These are phyloP conservation scores for Triplophysa yarkandensis DNA, from an alignment of 2,797 vertebrate genomes.

Conservation along the genomic window DNA sequence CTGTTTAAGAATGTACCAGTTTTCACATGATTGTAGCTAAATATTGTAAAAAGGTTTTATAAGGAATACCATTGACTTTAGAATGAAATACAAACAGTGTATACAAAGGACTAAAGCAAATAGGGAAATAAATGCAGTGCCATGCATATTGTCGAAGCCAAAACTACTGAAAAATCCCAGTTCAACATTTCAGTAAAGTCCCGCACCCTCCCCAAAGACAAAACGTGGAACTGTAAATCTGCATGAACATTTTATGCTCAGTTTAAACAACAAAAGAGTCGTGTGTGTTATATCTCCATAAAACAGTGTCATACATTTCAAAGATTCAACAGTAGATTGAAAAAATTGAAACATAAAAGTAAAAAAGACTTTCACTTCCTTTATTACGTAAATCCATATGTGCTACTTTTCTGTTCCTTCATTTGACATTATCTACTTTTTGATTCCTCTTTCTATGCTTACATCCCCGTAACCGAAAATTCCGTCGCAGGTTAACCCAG, in stretches of 20 bases:
- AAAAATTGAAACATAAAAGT: conserved; percentile 5
- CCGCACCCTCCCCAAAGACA: not conserved
- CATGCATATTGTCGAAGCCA: not conserved
- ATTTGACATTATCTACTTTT: conserved; percentile 23
- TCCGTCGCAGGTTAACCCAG: too few relatives aligned
- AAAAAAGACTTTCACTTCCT: conserved; percentile 33
- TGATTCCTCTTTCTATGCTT: conserved; percentile 38
- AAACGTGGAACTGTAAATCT: not conserved
- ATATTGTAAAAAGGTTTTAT: too few relatives aligned
- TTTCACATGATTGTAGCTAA: too few relatives aligned
- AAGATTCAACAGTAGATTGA: not conserved
- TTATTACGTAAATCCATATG: conserved; percentile 11
- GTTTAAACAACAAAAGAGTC: not conserved
- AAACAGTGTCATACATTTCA: not conserved
- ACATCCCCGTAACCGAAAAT: conserved; percentile 19
- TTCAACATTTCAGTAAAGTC: conserved; percentile 18
- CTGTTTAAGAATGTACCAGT: too few relatives aligned
- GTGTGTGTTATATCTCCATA: not conserved
- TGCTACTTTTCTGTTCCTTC: conserved; percentile 37
- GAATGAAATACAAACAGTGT: not conserved
- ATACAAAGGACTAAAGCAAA: not conserved
- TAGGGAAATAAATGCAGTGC: conserved; percentile 16
- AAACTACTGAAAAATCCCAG: conserved; percentile 28
- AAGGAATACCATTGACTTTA: too few relatives aligned
- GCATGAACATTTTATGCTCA: conserved; percentile 12